Percentiles rank a stretch among this genome's conserved stretches.
These are phyloP conservation scores for Anisognathus igniventris DNA, from an alignment of 2,797 vertebrate species.

Conservation along the genomic window DNA sequence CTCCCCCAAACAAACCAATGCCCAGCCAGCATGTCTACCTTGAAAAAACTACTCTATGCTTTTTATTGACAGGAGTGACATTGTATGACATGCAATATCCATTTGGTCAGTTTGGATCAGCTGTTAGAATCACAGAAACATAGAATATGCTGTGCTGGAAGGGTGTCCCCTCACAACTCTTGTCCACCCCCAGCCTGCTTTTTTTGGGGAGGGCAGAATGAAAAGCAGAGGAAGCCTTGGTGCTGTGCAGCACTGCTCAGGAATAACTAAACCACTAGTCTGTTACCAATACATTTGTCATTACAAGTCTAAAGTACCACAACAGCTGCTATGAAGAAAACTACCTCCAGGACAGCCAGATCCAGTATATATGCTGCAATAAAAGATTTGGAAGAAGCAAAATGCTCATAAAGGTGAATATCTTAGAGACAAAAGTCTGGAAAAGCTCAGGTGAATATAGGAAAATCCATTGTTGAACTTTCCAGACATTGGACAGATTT, in stretches of 20 bases:
- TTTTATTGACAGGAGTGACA: neutral
- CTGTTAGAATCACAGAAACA: neutral
- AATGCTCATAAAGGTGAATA: neutral
- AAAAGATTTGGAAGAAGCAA: neutral
- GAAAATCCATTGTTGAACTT: neutral
- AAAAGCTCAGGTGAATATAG: neutral
- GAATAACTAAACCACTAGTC: neutral
- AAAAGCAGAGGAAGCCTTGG: neutral
- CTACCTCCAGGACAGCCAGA: neutral
- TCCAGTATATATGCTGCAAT: neutral
- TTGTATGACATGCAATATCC: neutral
- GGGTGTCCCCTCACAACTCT: neutral
- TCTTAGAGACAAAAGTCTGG: neutral
- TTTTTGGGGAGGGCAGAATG: neutral
- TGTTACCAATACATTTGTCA: neutral
- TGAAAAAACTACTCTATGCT: neutral
- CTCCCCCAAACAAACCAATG: neutral
- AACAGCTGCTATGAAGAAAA: neutral
- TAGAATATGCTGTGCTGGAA: neutral
- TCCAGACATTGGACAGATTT: neutral
- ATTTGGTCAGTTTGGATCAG: neutral
- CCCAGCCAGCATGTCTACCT: neutral
- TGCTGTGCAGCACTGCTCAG: neutral
- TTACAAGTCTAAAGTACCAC: neutral
- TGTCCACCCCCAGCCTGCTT: neutral